These are phyloP conservation scores for Caranx melampygus DNA, from an alignment of 2,113 vertebrate species.

Conservation along the genomic window DNA sequence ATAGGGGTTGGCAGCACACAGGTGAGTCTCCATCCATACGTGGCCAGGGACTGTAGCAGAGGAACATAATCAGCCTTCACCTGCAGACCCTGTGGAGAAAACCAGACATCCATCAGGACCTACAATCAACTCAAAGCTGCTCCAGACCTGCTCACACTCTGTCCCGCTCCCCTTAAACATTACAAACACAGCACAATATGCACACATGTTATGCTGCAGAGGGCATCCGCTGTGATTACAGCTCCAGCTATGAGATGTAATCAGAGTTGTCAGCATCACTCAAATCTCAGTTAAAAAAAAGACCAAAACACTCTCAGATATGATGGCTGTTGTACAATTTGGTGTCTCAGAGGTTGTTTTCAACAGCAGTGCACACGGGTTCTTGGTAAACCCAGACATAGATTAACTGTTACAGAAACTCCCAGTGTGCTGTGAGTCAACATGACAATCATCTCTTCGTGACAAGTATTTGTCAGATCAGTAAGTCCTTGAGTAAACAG, in stretches of 20 bases:
- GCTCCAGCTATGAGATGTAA: constrained; percentile 29
- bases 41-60: constrained; percentile 93
- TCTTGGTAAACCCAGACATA: background rate
- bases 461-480: constrained; percentile 42
- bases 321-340: constrained; percentile 3
- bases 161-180: background rate
- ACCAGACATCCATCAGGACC: constrained; percentile 6
- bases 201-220: background rate
- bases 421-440: constrained; percentile 43
- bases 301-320: background rate
- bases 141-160: background rate
- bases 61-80: constrained; percentile 96
- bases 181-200: background rate
- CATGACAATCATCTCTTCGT: constrained; percentile 47
- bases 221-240: constrained; percentile 17
- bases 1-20: constrained; percentile 96
- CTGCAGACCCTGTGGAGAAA: constrained; percentile 86
- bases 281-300: constrained; percentile 15
- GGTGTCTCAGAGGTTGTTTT: constrained; percentile 12
- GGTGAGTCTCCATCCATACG: constrained; percentile 95
- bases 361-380: background rate
- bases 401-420: constrained; percentile 34
- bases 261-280: constrained; percentile 33
- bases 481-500: constrained; percentile 49
- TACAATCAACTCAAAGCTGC: constrained; percentile 1